Base-by-base conservation (phyloP, 2,888 invertebrate genomes). In the Emmelina monodactyla region DNA sequence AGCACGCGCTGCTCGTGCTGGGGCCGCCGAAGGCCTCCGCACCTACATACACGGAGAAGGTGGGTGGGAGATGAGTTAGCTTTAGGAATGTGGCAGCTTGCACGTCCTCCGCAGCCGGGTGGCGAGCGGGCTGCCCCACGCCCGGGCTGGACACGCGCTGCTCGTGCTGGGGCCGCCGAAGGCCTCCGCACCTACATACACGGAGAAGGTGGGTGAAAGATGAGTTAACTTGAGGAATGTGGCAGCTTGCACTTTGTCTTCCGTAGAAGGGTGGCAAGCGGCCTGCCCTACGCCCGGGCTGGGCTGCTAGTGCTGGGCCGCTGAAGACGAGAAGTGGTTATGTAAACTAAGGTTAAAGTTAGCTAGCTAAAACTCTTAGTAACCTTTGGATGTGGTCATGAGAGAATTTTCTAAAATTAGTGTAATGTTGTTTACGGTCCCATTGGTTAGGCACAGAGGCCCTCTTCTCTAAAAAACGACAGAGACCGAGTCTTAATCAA, bases 41-140 rank as follows among this genome's bases (percentile, higher is more conserved):
- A 35, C 92, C 94, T 32, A 87, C 95, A 41, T 96, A 96, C 63
- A 94, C 94, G 3, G 95, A 96, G 58, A 96, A 96, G 88, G 95
- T 93, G 75, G 59, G 55, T 5, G 5, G 5, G 5, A 9, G 5
- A 6, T 6, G 5, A 6, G 19, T 9, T 19, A 9, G 5, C 19
- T 19, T 9, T 6, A 19, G 5, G 19, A 19, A 9, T 19, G 19
- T 9, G 19, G 19, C 19, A 19, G 19, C 9, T 9, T 19, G 19
- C 19, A 19, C 19, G 19, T 19, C 5, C 19, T 19, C 5, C 19
- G 19, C 5, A 6, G 5, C 19, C 5, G 19, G 19, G 5, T 19
- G 5, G 19, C 19, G 19, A 9, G 5, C 19, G n/a, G n/a, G n/a
- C 83, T 96, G 38, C 91, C 94, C 44, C 94, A 97, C 71, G 95